Evolutionary conservation across 2,888 invertebrate species (phyloP).

Genomic region (Muscina levida): DNA sequence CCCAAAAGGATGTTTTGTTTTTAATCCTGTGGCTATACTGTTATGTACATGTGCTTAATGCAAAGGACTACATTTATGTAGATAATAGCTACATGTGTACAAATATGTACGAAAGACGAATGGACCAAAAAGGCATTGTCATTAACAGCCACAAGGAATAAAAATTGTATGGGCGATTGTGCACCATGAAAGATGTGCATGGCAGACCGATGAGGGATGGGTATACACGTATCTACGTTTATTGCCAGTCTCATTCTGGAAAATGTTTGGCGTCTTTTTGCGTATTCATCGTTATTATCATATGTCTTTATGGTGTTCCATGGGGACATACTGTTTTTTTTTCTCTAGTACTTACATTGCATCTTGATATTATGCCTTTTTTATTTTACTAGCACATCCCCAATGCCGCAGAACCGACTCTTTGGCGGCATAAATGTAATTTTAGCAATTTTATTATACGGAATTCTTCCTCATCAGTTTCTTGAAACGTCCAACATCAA

Average conservation of each 20-base stretch:
- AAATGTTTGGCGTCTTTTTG: conserved; percentile 56
- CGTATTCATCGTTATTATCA: conserved; percentile 29
- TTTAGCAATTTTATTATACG: conserved; percentile 48
- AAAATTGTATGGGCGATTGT: not conserved
- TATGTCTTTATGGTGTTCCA: conserved; percentile 23
- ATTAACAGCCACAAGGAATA: conserved; percentile 51
- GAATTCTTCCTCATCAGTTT: conserved; percentile 10
- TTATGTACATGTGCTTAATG: too few relatives aligned
- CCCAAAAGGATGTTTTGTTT: conserved; percentile 47
- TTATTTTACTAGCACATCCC: conserved; percentile 16
- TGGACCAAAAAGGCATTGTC: conserved; percentile 46
- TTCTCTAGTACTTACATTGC: conserved; percentile 3
- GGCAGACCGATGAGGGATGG: not conserved
- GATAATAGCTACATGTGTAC: not conserved
- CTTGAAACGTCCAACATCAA: not conserved
- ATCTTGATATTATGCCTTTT: conserved; percentile 1
- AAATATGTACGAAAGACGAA: not conserved
- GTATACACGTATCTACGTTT: not conserved
- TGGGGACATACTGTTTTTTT: conserved; percentile 23
- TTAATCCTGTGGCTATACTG: not conserved
- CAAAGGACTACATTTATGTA: not conserved
- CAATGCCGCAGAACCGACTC: conserved; percentile 31
- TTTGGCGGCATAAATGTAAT: conserved; percentile 55
- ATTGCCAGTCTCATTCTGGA: conserved; percentile 7
- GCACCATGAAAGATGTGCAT: not conserved